Evolutionary conservation across 2,113 vertebrate species (phyloP).

Genomic region (Grammomys dolichurus): DNA sequence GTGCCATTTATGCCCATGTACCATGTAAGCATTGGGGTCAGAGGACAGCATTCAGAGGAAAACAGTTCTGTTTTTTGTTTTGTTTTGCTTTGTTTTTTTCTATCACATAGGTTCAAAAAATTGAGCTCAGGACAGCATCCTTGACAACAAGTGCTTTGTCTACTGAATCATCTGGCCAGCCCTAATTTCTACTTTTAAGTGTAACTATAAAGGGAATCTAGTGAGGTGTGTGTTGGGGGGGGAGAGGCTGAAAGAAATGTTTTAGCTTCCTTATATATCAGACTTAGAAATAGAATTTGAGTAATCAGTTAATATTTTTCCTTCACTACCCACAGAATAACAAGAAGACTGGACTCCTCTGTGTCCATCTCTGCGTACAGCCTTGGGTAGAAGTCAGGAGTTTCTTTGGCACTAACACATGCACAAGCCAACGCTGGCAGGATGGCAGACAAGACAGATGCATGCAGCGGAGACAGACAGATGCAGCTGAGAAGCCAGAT

Average conservation of each 20-base stretch:
- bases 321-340: background rate
- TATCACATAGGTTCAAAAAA: background rate
- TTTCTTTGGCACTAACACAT: background rate
- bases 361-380: background rate
- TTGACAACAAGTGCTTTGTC: background rate
- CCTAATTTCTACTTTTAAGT: background rate
- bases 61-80: background rate
- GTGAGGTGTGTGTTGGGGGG: background rate
- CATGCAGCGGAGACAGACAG: background rate
- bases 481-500: background rate
- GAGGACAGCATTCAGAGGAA: background rate
- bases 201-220: background rate
- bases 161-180: background rate
- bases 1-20: no score
- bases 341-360: background rate
- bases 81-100: no score
- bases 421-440: background rate
- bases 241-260: background rate
- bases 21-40: background rate
- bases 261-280: background rate
- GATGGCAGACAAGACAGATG: background rate
- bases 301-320: background rate
- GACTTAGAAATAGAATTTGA: background rate
- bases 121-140: background rate
- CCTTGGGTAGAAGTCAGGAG: accelerated